These are phyloP conservation scores for Palaemon carinicauda DNA, from an alignment of 1,140 invertebrate species.

Conservation along the genomic window DNA sequence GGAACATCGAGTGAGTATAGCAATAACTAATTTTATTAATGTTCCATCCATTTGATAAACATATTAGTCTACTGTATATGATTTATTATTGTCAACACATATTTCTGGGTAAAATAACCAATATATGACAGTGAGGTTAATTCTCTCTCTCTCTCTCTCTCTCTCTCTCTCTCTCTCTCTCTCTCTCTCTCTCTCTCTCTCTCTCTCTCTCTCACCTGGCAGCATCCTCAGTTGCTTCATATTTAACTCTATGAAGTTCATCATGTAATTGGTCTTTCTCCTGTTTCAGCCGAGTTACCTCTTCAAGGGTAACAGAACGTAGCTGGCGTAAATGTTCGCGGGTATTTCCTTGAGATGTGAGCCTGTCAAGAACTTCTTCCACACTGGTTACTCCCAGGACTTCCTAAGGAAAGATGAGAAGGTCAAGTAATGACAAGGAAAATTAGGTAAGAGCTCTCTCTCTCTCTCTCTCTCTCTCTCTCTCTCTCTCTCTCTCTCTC, in stretches of 20 bases:
- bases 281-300: conserved; percentile 44
- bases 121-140: too few relatives aligned
- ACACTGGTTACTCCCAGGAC: conserved; percentile 50
- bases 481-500: not conserved
- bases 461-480: not conserved
- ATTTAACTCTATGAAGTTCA: conserved; percentile 47
- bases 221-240: conserved; percentile 48
- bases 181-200: not conserved
- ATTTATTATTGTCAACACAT: too few relatives aligned
- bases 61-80: too few relatives aligned
- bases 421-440: not conserved
- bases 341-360: conserved; percentile 39
- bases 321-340: conserved; percentile 51
- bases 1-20: too few relatives aligned
- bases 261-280: conserved; percentile 52
- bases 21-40: too few relatives aligned
- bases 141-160: too few relatives aligned
- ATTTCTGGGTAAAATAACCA: too few relatives aligned
- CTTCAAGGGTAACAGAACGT: conserved; percentile 50
- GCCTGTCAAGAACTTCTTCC: conserved; percentile 51
- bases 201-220: conserved; percentile 31
- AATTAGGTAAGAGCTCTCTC: not conserved
- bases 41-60: too few relatives aligned
- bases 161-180: too few relatives aligned
- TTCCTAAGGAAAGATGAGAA: not conserved